Conservation (phyloP, 2,113 vertebrate genomes). For the Oxygymnocypris stewartii region DNA sequence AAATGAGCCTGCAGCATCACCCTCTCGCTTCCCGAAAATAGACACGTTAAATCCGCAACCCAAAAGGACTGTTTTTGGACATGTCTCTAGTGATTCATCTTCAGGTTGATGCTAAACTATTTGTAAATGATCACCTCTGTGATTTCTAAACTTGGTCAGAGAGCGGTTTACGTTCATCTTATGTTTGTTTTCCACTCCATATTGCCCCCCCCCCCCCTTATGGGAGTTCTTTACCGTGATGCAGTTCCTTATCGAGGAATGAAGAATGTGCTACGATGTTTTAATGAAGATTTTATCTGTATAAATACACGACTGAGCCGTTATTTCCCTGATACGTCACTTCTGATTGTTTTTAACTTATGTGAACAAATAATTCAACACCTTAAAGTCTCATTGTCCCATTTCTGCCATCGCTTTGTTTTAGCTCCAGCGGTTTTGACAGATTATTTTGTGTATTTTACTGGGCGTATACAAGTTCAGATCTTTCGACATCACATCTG, state of each 20-base stretch:
- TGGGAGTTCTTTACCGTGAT: constrained; percentile 26
- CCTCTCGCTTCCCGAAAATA: constrained; percentile 13
- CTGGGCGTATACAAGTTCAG: neutral
- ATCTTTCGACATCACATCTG: neutral
- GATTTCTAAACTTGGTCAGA: neutral
- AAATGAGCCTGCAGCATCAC: constrained; percentile 7
- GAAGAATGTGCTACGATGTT: constrained; percentile 35
- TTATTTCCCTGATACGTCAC: neutral
- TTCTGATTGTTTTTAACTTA: constrained; percentile 54
- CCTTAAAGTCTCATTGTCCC: neutral
- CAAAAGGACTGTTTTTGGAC: neutral
- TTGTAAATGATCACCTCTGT: too few species aligned
- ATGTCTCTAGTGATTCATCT: neutral
- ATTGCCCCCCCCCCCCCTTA: neutral
- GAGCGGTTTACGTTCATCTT: neutral
- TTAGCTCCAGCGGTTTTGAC: neutral
- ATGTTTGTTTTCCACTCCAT: neutral
- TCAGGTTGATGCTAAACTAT: neutral
- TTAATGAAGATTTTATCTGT: constrained; percentile 26
- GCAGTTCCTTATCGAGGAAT: constrained; percentile 53
- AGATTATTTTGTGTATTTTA: neutral
- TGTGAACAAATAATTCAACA: neutral
- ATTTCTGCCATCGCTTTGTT: neutral
- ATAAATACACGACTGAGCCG: neutral
- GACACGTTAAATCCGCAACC: neutral